Evolutionary conservation across 2,888 invertebrate genomes (phyloP), one percentile per base, ranked within the genome.

Genomic region (Acanthosepion pharaonis): DNA sequence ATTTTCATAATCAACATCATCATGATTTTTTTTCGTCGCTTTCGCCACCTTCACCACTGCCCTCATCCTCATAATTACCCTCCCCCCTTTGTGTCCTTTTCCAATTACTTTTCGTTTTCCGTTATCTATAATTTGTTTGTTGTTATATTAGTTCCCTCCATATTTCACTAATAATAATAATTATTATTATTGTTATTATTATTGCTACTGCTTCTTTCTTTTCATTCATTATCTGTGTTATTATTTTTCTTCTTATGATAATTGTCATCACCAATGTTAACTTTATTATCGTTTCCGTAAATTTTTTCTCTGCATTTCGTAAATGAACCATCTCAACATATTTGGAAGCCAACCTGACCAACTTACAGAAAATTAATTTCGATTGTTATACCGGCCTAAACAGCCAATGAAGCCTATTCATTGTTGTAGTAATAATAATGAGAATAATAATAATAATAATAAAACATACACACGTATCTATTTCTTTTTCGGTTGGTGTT

Each of bases 341-440:
- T 78, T n/a, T n/a, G n/a, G n/a, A 78, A 78, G 78, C 9, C n/a
- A 78, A 78, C 78, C 78, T 78, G 78, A n/a, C n/a, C 78, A 78
- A 78, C 78, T 78, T 78, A n/a, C 78, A 78, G n/a, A n/a, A 78
- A 78, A 78, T 78, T 78, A 78, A 78, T 78, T 78, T 78, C 78
- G 78, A 78, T 78, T 78, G 78, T 78, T 78, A n/a, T 78, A 78
- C 15, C n/a, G n/a, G 78, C 23, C 78, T n/a, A 78, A 78, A 78
- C 78, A n/a, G 78, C 78, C 78, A 78, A 78, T 33, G 78, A 78
- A 78, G 78, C 78, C 78, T 78, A 78, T 78, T 78, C 78, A 78
- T 78, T 78, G 78, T n/a, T 33, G 18, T 33, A n/a, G 15, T 78
- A 33, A n/a, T 78, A 78, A 78, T 78, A 78, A 78, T 78, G 23